phyloP scores from a whole-genome alignment of 2,113 vertebrate genomes.

The Emydura subglobosa region DNA sequence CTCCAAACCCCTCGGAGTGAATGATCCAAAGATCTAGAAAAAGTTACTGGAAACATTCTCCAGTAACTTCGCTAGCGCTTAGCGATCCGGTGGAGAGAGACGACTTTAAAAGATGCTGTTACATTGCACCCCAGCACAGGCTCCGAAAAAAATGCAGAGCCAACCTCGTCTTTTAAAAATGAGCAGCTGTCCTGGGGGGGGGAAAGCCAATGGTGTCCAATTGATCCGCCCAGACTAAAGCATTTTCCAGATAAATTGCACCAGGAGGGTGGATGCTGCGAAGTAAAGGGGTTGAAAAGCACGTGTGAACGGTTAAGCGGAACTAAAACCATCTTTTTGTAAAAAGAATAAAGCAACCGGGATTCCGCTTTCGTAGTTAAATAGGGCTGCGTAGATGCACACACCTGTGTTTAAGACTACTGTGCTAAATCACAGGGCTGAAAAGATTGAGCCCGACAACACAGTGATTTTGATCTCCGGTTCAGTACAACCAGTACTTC shows the following conservation, averaged over 20 bases:
- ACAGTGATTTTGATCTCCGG: constrained; percentile 58
- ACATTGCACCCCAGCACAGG: not conserved
- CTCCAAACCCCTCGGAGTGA: not conserved
- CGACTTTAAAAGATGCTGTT: constrained; percentile 18
- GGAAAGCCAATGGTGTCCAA: not conserved
- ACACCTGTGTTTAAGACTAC: constrained; percentile 53
- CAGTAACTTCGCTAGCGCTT: not conserved
- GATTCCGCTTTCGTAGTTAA: not conserved
- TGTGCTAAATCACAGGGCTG: constrained; percentile 38
- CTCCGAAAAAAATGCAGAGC: not conserved
- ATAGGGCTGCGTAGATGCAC: not conserved
- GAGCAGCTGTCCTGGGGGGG: not conserved
- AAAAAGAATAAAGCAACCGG: not conserved
- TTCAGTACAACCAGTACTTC: not conserved
- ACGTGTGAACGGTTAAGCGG: rapidly evolving
- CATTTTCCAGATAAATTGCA: not conserved
- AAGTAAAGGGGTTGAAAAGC: not conserved
- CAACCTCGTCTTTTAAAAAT: not conserved
- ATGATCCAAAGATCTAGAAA: not conserved
- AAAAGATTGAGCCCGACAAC: constrained; percentile 64
- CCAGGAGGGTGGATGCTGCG: not conserved
- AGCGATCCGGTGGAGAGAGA: not conserved
- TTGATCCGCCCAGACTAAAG: not conserved
- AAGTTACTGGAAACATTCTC: not conserved
- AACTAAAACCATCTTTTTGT: not conserved